Base-by-base conservation (phyloP, 2,113 vertebrate species). In the Hippocampus mohnikei region DNA sequence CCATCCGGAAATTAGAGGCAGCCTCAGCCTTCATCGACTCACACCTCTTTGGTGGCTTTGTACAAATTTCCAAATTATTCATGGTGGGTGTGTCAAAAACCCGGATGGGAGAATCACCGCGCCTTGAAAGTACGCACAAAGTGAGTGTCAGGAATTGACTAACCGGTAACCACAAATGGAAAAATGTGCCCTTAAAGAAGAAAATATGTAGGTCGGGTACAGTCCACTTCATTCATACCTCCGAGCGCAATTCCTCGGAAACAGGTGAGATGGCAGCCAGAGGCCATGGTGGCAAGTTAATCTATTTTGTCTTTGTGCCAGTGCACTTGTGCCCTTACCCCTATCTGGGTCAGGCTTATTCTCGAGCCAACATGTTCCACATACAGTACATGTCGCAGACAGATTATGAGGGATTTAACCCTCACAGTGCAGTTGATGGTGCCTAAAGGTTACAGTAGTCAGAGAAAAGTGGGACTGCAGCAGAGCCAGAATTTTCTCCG, bases 301-400 rank as follows among this genome's bases (percentile, higher is more conserved):
- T 29, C 27, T 59, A 29, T 59, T 15, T 59, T 59, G 25, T 59
- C 25, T 29, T 59, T 29, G 11, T 33, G 58, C 27, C 25, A 9
- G 27, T 5, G 8, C 27, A 18, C 42, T 66, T n/a, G 79, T 81
- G 69, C 42, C 72, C 53, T 71, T 33, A 70, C 77, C 56, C 71
- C 86, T 82, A 88, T 86, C 82, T 83, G 81, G 88, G 84, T 86
- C 85, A 89, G 69, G 60, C 76, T 73, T 84, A 78, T 77, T 79
- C 66, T 81, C 82, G 50, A 56, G 66, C 76, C 77, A 83, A 73
- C 83, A 75, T 58, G 73, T 70, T 75, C 61, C 74, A 80, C 61
- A 68, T 69, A 29, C 52, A 8, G 52, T 55, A 65, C 72, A 81
- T 88, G 79, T 85, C 80, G 79, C 63, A 71, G 73, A 77, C 82